Evolutionary conservation across 2,113 vertebrate species (phyloP), one percentile per base, ranked within the genome.

Genomic region (Cyanocitta stelleri): DNA sequence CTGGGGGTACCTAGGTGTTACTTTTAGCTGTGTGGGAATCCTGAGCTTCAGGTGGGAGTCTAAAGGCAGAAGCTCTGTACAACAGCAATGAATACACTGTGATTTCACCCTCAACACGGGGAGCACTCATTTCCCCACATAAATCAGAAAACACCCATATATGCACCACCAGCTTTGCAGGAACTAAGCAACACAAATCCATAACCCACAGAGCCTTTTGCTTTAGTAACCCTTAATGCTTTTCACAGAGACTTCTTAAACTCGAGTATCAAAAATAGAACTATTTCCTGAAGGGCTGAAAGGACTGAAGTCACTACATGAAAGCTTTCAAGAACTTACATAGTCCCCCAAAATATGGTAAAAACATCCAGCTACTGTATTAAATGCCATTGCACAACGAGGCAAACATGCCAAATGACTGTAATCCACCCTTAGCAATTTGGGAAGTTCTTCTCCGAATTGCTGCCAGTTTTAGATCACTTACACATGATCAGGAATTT

Each of bases 311-410:
- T 94, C 64, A 78, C 77, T 87, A 37, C 64, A 84, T 33, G 37
- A 68, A 84, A 85, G 61, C 64, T 79, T 95, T 93, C 69, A 87
- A 78, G 51, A 56, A 44, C 29, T 90, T 85, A 71, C 56, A 74
- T 22, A 71, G 64, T 35, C 66, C 74, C 74, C 32, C 43, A 87
- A 95, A 96, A 93, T 74, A 76, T 41, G 58, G 81, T 18, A 91
- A 82, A 94, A 64, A 68, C 62, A 87, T 93, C 54, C 87, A 94
- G 79, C 84, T 96, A 95, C 93, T 87, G 89, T 93, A 73, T 75
- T 93, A 79, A 92, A 81, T 62, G 79, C 86, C 55, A 51, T 30
- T 56, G 66, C 27, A 92, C 56, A 82, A 73, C 46, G 6, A 54
- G 61, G 19, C 43, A 75, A 71, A 30, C 30, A 7, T 49, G 84